A percentile compares a stretch with the other conserved stretches of the same genome.
phyloP scores from a whole-genome alignment of 1,140 invertebrate species.

The Drosophila seguyi region DNA sequence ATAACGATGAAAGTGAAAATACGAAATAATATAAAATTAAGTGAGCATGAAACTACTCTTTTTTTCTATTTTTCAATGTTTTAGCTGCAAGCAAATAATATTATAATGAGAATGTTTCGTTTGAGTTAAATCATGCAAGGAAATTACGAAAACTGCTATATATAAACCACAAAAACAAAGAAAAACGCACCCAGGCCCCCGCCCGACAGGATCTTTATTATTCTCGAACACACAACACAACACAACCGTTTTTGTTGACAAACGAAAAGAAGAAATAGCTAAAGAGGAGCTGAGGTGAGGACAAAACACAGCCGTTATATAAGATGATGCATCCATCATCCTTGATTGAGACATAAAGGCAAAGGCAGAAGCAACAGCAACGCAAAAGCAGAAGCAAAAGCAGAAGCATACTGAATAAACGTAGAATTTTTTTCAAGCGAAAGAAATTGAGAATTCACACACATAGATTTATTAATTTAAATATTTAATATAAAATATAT shows the following conservation, averaged over 20 bases:
- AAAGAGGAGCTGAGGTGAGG: slow-evolving; percentile 31
- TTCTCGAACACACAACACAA: slow-evolving; percentile 39
- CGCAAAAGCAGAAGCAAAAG: slow-evolving; percentile 44
- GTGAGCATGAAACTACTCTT: slow-evolving; percentile 64
- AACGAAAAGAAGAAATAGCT: slow-evolving; percentile 48
- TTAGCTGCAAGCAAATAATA: slow-evolving; percentile 83
- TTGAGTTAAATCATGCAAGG: slow-evolving; percentile 67
- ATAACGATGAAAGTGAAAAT: slow-evolving; percentile 46
- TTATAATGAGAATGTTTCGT: slow-evolving; percentile 70
- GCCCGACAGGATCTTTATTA: slow-evolving; percentile 46
- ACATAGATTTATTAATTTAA: slow-evolving; percentile 83
- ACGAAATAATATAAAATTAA: slow-evolving; percentile 59
- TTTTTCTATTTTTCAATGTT: slow-evolving; percentile 76
- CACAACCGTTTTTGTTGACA: slow-evolving; percentile 35
- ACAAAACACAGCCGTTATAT: slow-evolving; percentile 59
- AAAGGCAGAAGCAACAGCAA: slow-evolving; percentile 28
- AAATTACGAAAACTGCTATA: slow-evolving; percentile 53
- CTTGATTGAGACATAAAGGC: slow-evolving; percentile 51
- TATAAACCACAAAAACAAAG: slow-evolving; percentile 35
- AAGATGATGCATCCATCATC: slow-evolving; percentile 48
- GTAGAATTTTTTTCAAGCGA: slow-evolving; percentile 79
- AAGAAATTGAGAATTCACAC: slow-evolving; percentile 71
- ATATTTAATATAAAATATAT: slow-evolving; percentile 79
- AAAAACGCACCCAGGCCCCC: slow-evolving; percentile 13
- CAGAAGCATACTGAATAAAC: slow-evolving; percentile 51